Evolutionary conservation across 2,888 invertebrate genomes (phyloP), one percentile per base, ranked within the genome.

Genomic region (Protophormia terraenovae): DNA sequence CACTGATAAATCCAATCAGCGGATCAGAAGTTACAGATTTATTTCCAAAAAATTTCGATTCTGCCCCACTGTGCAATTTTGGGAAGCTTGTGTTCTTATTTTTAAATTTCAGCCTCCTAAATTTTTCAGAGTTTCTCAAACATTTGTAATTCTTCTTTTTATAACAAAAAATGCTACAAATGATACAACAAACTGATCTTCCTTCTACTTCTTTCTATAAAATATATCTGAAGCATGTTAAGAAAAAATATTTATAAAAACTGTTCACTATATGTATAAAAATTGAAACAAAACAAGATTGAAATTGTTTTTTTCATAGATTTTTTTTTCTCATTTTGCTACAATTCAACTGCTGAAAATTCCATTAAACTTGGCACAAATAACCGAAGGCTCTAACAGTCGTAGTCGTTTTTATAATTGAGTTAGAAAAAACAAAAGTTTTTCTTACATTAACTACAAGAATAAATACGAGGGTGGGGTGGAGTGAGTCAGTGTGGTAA

Each of bases 341-440:
- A 71, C 82, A 85, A 77, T 85, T 75, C 85, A 90, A 90, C 89
- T 91, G 90, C 88, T 89, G 90, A 88, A 90, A 91, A 90, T 91
- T 90, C 91, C 90, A 90, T 90, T 90, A 90, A 90, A 90, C 91
- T 90, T 90, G 89, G 89, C 89, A 90, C 89, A 90, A 90, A 90
- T 90, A 90, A 89, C 90, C 91, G 88, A 89, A 90, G 90, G 91
- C 90, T 87, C 88, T 90, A 78, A 78, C 90, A 90, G 89, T 90
- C 89, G 89, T 88, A 91, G 90, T 89, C 89, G 88, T 83, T 84
- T 90, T 84, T 84, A 89, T 89, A 89, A 91, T 89, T 90, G 85
- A 85, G 85, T 85, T 85, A 88, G 88, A 88, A 90, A 88, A 87
- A 88, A 88, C 87, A 89, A 87, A 80, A 87, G 77, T 82, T 87